Percentiles rank a stretch among this genome's conserved stretches.
These are phyloP conservation scores for Sebastes reedi DNA, from an alignment of 2,797 vertebrate species.

Conservation along the genomic window DNA sequence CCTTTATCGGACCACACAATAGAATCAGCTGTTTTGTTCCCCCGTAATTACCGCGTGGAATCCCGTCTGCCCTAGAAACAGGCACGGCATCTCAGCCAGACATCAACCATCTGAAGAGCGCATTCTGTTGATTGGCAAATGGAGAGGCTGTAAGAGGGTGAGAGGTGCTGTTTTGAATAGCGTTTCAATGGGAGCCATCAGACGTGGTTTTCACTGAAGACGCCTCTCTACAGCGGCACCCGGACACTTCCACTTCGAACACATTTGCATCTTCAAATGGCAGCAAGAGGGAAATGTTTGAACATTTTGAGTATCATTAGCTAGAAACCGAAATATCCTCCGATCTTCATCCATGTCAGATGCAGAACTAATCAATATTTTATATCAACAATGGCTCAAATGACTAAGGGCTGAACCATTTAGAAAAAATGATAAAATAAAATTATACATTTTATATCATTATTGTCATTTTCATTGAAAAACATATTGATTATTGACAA, in stretches of 20 bases:
- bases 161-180: slow-evolving; percentile 26
- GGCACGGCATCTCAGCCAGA: slow-evolving; percentile 20
- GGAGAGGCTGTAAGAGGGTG: slow-evolving; percentile 27
- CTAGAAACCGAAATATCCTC: not conserved
- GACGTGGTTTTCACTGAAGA: not conserved
- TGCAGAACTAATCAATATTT: not conserved
- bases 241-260: not conserved
- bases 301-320: not conserved
- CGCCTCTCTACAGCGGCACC: not conserved
- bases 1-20: slow-evolving; percentile 54
- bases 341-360: not conserved
- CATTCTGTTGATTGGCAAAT: slow-evolving; percentile 25
- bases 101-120: slow-evolving; percentile 21
- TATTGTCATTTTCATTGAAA: too few species aligned
- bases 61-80: slow-evolving; percentile 40
- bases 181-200: not conserved
- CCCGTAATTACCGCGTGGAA: slow-evolving; percentile 45
- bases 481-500: too few species aligned
- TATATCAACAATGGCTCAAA: not conserved
- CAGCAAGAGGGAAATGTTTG: not conserved
- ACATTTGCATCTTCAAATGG: not conserved
- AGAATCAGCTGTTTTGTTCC: slow-evolving; percentile 34
- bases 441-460: too few species aligned
- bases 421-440: accelerated
- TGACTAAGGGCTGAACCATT: not conserved